These are phyloP conservation scores for Mus pahari DNA, from an alignment of 2,113 vertebrate genomes.

Conservation along the genomic window DNA sequence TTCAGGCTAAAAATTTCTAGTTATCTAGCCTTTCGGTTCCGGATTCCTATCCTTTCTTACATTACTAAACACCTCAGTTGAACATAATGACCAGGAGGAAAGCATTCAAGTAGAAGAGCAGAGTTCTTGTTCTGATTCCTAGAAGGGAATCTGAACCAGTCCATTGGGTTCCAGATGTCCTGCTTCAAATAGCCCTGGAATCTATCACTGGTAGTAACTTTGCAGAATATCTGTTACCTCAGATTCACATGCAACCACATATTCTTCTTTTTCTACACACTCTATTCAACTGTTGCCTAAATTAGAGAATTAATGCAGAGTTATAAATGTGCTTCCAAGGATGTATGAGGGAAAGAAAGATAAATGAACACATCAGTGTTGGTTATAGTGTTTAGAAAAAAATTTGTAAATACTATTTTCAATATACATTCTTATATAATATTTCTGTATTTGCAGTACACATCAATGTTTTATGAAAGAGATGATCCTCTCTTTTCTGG, in stretches of 20 bases:
- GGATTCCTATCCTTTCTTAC: background rate
- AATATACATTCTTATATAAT: background rate
- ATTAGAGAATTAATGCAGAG: background rate
- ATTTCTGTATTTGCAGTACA: background rate
- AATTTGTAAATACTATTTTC: background rate
- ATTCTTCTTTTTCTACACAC: background rate
- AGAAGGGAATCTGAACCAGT: background rate
- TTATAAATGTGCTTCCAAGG: background rate
- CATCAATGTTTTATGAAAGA: background rate
- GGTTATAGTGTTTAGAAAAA: background rate
- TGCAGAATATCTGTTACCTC: background rate
- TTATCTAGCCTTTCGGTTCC: background rate
- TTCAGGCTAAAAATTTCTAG: background rate
- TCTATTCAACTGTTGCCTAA: background rate
- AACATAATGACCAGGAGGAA: background rate
- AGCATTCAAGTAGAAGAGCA: background rate
- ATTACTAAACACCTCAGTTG: background rate
- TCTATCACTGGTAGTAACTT: background rate
- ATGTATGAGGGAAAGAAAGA: background rate
- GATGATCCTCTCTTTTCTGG: background rate
- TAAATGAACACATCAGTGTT: background rate
- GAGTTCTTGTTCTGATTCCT: rapidly evolving
- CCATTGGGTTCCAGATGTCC: background rate
- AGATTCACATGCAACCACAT: background rate
- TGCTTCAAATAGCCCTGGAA: background rate